Conservation (phyloP, 2,113 vertebrate genomes). For the Gallinago paraguaiae region DNA sequence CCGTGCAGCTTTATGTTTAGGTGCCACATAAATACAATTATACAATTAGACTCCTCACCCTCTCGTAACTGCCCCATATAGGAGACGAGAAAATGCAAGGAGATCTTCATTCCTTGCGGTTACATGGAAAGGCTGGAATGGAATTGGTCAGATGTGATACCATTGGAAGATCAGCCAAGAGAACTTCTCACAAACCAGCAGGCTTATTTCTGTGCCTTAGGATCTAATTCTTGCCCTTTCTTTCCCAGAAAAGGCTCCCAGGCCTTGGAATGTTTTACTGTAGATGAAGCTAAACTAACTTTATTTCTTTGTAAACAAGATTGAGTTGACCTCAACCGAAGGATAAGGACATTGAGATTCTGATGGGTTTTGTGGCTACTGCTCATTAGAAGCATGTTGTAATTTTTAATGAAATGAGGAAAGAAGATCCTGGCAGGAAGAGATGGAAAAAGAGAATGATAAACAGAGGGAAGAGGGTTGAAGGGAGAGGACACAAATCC, state of each 20-base stretch:
- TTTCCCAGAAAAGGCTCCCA: neutral
- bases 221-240: neutral
- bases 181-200: neutral
- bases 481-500: neutral
- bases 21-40: neutral
- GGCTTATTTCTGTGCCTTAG: neutral
- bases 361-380: neutral
- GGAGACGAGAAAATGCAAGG: neutral
- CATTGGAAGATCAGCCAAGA: neutral
- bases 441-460: neutral
- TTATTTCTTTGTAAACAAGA: neutral
- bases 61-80: neutral
- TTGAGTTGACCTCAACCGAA: neutral
- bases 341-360: neutral
- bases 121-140: neutral
- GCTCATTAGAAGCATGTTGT: neutral
- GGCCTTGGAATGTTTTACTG: neutral
- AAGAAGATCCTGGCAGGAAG: neutral
- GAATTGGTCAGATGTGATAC: neutral
- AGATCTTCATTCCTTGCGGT: neutral
- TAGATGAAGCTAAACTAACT: neutral
- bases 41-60: neutral
- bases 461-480: neutral
- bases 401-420: neutral
- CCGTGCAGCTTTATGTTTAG: neutral